Percentiles rank a stretch among this genome's conserved stretches.
phyloP scores from a whole-genome alignment of 2,113 vertebrate species.

The Nettapus auritus region DNA sequence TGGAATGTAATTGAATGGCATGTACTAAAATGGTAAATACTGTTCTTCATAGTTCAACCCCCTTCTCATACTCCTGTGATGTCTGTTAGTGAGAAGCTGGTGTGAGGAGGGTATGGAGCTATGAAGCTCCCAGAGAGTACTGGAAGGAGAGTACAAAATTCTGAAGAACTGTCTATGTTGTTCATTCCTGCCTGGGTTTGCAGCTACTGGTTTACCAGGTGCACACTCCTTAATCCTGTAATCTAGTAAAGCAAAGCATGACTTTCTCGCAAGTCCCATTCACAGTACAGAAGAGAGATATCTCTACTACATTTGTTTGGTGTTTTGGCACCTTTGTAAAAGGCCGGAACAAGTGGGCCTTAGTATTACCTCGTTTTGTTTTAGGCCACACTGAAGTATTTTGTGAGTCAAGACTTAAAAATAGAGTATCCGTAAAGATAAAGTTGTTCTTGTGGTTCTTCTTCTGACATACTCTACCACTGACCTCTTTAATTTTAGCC shows the following conservation, averaged over 20 bases:
- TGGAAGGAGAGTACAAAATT: background rate
- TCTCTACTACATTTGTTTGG: background rate
- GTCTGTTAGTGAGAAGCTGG: background rate
- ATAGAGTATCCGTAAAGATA: background rate
- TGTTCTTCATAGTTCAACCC: slow-evolving; percentile 30
- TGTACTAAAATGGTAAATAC: slow-evolving; percentile 48
- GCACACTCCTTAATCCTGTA: background rate
- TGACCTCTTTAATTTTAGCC: background rate
- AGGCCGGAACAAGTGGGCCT: background rate
- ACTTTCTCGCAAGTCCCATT: background rate
- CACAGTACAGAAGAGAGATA: background rate
- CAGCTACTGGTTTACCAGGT: background rate
- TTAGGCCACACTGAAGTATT: background rate
- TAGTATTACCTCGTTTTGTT: background rate
- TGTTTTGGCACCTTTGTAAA: slow-evolving; percentile 1
- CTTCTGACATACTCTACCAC: background rate
- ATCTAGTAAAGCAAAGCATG: background rate
- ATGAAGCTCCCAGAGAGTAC: background rate
- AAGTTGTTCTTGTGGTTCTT: background rate
- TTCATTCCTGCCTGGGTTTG: background rate
- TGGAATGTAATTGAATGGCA: slow-evolving; percentile 42
- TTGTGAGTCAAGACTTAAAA: background rate
- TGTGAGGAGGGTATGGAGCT: background rate
- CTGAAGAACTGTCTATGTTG: background rate
- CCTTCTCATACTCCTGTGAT: slow-evolving; percentile 1